Percentiles rank a stretch among this genome's conserved stretches.
phyloP scores from a whole-genome alignment of 2,888 invertebrate genomes.

The Epirrita christyi region DNA sequence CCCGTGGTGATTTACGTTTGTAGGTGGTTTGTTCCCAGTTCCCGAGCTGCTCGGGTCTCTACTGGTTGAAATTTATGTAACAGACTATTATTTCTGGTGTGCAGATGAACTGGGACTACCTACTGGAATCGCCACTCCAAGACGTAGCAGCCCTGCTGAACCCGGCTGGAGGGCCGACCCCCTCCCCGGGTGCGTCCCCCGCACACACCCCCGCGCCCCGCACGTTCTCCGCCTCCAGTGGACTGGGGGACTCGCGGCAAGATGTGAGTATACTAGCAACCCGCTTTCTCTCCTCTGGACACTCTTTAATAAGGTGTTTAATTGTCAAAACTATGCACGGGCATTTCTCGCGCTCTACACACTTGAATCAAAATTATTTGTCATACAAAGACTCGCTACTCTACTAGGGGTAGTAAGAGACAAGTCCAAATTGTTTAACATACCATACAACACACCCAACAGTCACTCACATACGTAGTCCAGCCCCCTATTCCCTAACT shows the following conservation, averaged over 20 bases:
- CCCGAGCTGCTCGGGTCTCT: conserved; percentile 64
- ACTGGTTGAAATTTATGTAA: no score
- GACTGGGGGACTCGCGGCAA: conserved; percentile 43
- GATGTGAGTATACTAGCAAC: conserved; percentile 34
- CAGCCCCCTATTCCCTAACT: no score
- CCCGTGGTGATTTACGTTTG: no score
- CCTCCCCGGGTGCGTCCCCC: conserved; percentile 13
- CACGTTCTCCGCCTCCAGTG: conserved; percentile 35
- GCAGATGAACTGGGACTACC: conserved; percentile 72
- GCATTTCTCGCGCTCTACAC: no score
- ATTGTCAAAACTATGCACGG: no score
- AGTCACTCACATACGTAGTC: no score
- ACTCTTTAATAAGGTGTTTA: no score
- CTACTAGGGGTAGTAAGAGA: no score
- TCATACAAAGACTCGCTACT: no score
- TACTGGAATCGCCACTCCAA: conserved; percentile 86
- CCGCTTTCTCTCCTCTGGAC: background rate
- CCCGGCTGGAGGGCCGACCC: conserved; percentile 32
- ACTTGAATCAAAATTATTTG: no score
- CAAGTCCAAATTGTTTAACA: no score
- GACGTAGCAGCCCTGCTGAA: conserved; percentile 88
- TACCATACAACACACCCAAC: no score
- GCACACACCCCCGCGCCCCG: conserved; percentile 34
- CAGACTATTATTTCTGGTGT: background rate
- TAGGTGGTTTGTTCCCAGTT: conserved; percentile 41